Base-by-base conservation (phyloP, 2,888 invertebrate genomes). In the Agriopis marginaria region DNA sequence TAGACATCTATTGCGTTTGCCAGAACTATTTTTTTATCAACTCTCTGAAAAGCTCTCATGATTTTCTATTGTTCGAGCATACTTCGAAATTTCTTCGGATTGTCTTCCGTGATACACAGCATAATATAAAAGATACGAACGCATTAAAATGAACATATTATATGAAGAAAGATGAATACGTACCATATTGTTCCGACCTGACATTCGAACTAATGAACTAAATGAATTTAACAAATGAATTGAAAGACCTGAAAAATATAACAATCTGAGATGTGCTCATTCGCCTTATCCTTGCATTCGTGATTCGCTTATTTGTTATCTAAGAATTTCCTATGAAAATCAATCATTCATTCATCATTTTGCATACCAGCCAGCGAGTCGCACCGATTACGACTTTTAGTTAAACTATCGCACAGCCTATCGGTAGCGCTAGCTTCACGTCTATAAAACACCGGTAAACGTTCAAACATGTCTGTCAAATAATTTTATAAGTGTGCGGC, bases 291-390 rank as follows among this genome's bases (percentile, higher is more conserved):
- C 17, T 23, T 23, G 17, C 17, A 23, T 23, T 23, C 17, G 2
- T 23, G 17, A 23, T 23, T 23, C 32, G 32, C 32, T 32, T 32
- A 32, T 32, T 32, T 32, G 32, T 3, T 32, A 32, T 32, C 3
- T 54, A 14, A 50, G 12, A n/a, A 49, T 63, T 70, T 51, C 70
- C 70, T 70, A 70, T 32, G 54, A 66, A 59, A 70, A 70, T 59
- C 89, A 80, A 88, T 91, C 32, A 3, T 80, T 83, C 92, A 90
- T 90, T 51, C 93, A 63, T 94, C 93, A 77, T 73, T 93, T 71
- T 68, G 63, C 93, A 92, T 73, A 82, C 93, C 75, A 90, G 93
- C 93, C 82, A 93, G 92, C 91, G 61, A 40, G 82, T 79, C 81
- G 82, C 83, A 82, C 66, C 45, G 71, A 44, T 65, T 76, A 82